Percentiles rank a stretch among this genome's conserved stretches.
Conservation (phyloP, 2,797 vertebrate genomes). For the Bryconaethiops microstoma region DNA sequence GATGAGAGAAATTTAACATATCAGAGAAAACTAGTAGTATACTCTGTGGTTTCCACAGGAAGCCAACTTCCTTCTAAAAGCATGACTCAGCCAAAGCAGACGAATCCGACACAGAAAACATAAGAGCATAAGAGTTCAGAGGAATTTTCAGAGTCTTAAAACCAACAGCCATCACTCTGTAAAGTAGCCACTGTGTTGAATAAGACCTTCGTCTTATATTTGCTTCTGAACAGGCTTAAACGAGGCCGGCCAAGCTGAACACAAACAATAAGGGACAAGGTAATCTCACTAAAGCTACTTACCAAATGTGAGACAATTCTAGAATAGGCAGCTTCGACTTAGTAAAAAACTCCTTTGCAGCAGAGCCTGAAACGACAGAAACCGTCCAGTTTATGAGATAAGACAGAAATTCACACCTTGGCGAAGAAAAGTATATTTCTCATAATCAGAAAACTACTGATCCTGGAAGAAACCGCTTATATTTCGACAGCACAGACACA, state of each 20-base stretch:
- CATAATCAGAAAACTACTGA: no score
- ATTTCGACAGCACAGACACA: no score
- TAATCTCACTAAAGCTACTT: slow-evolving; percentile 69
- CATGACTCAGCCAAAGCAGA: slow-evolving; percentile 27
- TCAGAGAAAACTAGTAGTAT: neutral
- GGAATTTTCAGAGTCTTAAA: neutral
- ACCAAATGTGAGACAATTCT: slow-evolving; percentile 99
- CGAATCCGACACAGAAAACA: neutral
- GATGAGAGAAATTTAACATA: slow-evolving; percentile 16
- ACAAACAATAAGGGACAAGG: slow-evolving; percentile 22
- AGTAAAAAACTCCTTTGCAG: slow-evolving; percentile 99
- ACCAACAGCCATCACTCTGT: neutral
- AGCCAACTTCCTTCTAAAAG: slow-evolving; percentile 25
- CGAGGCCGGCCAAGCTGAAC: slow-evolving; percentile 30
- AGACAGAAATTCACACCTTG: neutral
- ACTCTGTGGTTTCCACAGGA: slow-evolving; percentile 18
- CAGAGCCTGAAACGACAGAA: slow-evolving; percentile 86
- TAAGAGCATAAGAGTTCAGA: neutral
- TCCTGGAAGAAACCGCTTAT: no score
- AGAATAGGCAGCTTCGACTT: slow-evolving; percentile 99
- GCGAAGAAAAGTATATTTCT: no score
- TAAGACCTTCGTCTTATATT: slow-evolving; percentile 4
- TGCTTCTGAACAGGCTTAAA: slow-evolving; percentile 29
- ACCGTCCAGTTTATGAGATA: neutral
- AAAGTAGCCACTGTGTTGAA: no score